Conservation (phyloP, 2,113 vertebrate genomes). For the Forbesichthys agassizii region DNA sequence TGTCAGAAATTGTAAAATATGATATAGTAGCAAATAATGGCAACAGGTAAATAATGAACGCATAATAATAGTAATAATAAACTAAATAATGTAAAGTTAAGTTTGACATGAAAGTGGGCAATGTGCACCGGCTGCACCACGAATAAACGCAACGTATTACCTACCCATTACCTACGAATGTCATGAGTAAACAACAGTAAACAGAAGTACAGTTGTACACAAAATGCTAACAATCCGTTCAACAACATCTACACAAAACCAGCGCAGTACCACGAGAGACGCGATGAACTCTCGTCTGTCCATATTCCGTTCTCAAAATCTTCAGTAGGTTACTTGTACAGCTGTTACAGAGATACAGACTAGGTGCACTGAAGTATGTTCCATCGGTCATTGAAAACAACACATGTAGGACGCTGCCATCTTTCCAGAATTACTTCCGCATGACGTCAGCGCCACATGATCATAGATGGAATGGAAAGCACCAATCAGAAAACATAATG, state of each 20-base stretch:
- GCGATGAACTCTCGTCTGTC: slow-evolving; percentile 70
- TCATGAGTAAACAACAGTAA: no score
- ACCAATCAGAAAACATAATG: no score
- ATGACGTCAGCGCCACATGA: slow-evolving; percentile 37
- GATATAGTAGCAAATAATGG: no score
- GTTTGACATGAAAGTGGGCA: no score
- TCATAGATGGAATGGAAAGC: neutral
- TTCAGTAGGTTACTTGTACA: neutral
- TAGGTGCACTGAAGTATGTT: neutral
- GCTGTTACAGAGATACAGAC: neutral
- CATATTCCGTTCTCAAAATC: slow-evolving; percentile 56
- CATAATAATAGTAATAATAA: no score
- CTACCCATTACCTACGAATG: no score
- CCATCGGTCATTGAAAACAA: slow-evolving; percentile 14
- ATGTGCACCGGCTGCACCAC: no score
- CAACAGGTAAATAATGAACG: no score
- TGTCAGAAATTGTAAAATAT: no score
- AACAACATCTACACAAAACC: neutral
- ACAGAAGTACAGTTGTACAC: no score
- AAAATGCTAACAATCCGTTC: neutral
- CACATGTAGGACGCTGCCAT: slow-evolving; percentile 77
- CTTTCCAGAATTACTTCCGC: slow-evolving; percentile 49
- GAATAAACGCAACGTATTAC: no score
- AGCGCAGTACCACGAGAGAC: slow-evolving; percentile 72
- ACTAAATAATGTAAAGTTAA: no score